These are phyloP conservation scores for Babyrousa celebensis DNA, from an alignment of 2,797 vertebrate genomes.

Conservation along the genomic window DNA sequence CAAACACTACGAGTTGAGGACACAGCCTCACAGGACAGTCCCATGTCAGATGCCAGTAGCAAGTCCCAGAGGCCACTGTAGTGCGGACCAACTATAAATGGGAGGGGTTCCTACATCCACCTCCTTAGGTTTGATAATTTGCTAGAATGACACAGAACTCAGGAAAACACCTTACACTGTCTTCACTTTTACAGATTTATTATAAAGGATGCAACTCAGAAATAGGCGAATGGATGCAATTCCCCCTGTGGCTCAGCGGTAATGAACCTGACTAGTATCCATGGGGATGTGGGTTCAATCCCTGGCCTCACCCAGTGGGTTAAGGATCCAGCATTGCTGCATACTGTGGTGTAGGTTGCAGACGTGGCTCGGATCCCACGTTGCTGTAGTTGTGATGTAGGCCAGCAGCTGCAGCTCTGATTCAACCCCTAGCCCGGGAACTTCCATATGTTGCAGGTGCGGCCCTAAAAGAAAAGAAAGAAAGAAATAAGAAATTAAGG, in stretches of 20 bases:
- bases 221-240: not conserved
- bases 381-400: no score
- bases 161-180: not conserved
- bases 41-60: not conserved
- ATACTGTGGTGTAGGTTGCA: no score
- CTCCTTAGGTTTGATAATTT: not conserved
- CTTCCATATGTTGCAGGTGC: no score
- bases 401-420: no score
- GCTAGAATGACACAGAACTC: not conserved
- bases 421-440: not conserved
- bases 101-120: not conserved
- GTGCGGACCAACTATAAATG: not conserved
- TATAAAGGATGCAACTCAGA: not conserved
- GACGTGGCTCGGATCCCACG: no score
- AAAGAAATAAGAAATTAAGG: no score
- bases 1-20: not conserved
- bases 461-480: no score
- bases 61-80: not conserved
- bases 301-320: no score
- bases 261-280: no score
- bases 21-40: not conserved
- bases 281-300: no score
- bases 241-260: no score
- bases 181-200: not conserved
- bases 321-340: no score